Percentiles rank a stretch among this genome's conserved stretches.
These are phyloP conservation scores for Anguilla pacifica DNA, from an alignment of 2,797 vertebrate genomes.

Conservation along the genomic window DNA sequence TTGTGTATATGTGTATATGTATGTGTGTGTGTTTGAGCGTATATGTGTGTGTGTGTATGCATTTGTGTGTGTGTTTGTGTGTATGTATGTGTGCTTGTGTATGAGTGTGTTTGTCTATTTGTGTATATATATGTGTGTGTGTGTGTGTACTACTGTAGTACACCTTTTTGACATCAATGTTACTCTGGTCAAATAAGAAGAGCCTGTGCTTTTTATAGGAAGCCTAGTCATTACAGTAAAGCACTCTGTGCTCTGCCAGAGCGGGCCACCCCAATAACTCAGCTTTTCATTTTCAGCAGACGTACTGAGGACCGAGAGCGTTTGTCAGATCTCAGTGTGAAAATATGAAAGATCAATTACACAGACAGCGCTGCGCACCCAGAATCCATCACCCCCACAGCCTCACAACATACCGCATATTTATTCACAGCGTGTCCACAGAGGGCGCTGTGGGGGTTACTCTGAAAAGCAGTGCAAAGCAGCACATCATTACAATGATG, in stretches of 20 bases:
- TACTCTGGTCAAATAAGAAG: not conserved
- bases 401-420: not conserved
- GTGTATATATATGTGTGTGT: not conserved
- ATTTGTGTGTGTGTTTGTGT: not conserved
- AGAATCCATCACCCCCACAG: not conserved
- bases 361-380: not conserved
- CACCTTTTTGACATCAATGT: not conserved
- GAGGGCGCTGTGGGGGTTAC: not conserved
- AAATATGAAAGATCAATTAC: constrained; percentile 15
- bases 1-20: not conserved
- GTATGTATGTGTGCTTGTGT: not conserved
- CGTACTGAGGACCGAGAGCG: not conserved
- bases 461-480: not conserved
- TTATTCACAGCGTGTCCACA: not conserved
- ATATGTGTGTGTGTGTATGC: not conserved
- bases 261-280: not conserved
- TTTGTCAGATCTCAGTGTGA: not conserved
- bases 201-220: not conserved
- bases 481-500: not conserved
- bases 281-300: not conserved
- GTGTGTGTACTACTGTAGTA: not conserved
- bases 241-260: not conserved
- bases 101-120: not conserved
- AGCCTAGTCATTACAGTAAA: not conserved
- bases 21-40: not conserved